Evolutionary conservation across 2,797 vertebrate species (phyloP), one percentile per base, ranked within the genome.

Genomic region (Lepus oiostolus): DNA sequence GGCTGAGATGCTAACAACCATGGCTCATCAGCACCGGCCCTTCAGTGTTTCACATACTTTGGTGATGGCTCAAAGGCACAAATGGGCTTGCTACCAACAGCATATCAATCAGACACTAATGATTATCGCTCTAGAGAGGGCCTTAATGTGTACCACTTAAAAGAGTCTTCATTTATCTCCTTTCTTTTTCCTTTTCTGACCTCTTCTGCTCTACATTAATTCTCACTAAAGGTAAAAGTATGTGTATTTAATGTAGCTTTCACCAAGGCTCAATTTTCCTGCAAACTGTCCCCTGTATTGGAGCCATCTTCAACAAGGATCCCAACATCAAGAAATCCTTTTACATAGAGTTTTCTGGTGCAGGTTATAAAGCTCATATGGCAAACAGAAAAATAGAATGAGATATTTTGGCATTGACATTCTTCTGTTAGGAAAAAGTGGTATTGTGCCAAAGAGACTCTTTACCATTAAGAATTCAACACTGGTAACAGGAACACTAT

Each of bases 101-200:
- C 96, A 63, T 92, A 94, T 93, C 94, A 93, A 94, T 97, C 96
- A 79, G 63, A 90, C 76, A 30, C 5, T 93, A 95, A 97, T 85
- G 94, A 96, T 86, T 92, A 96, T 93, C 92, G 93, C 94, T 96
- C 76, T 92, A 60, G 10, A 91, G 84, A 97, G 91, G 58, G 32
- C 35, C 10, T 90, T 84, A 90, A 74, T 81, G 95, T 65, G 90
- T 84, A 83, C 90, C 83, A 86, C 95, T 93, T 96, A 90, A 65
- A 90, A 32, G 26, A 86, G 52, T 96, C 35, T 89, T 96, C 85
- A 95, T 88, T 93, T 88, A 95, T 96, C 28, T 82, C 35, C 93
- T 96, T 95, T 97, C 87, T 85, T 77, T n/a, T 85, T 85, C 2
- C 70, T 22, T 96, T 97, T 88, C 82, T 95, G 74, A 96, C 97